Evolutionary conservation across 2,113 vertebrate species (phyloP).

Genomic region (Noturus placidus): DNA sequence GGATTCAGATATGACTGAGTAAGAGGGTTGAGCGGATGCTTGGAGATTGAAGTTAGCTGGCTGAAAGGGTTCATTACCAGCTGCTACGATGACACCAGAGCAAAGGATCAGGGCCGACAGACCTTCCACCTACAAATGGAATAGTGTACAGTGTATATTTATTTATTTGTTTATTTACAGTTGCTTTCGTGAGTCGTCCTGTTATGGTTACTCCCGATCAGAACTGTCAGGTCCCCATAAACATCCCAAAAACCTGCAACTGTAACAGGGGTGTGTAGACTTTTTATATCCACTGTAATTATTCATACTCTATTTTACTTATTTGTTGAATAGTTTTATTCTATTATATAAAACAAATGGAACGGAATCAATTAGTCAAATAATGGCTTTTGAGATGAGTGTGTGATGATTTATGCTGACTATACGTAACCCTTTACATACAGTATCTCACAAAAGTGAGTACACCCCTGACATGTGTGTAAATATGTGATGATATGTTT

Average conservation of each 20-base stretch:
- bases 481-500: no score
- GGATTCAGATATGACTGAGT: conserved; percentile 70
- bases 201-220: no score
- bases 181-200: not conserved
- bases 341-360: not conserved
- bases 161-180: no score
- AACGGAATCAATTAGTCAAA: not conserved
- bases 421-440: not conserved
- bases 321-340: not conserved
- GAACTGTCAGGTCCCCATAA: not conserved
- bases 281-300: not conserved
- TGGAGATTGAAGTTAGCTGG: conserved; percentile 77
- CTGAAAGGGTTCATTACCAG: conserved; percentile 87
- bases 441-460: no score
- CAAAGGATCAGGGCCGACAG: conserved; percentile 82
- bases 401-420: not conserved
- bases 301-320: not conserved
- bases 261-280: not conserved
- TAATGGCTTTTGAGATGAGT: not conserved
- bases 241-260: not conserved
- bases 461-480: no score
- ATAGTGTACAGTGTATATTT: not conserved
- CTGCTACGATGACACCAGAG: conserved; percentile 86
- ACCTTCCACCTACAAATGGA: conserved; percentile 77
- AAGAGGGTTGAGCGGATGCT: conserved; percentile 68